Evolutionary conservation across 1,140 invertebrate species (phyloP), one percentile per base, ranked within the genome.

Genomic region (Notospermus geniculatus): DNA sequence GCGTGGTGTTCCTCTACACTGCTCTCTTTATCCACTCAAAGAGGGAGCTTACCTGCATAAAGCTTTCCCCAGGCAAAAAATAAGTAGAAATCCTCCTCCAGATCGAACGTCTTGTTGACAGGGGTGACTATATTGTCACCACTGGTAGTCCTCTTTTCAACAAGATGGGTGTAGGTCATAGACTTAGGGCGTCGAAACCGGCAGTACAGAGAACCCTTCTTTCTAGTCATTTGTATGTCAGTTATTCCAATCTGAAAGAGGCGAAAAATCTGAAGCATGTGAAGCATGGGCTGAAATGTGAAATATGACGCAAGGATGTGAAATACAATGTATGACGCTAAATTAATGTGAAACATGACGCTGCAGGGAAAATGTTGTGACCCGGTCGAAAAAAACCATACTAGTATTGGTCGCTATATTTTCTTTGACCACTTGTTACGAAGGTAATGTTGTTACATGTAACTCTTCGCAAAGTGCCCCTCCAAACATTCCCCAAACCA

Each of bases 51-150:
- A 68, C 69, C 36, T 30, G 23, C 41, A 55, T 67, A 65, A 0
- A 55, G 57, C 19, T 61, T 32, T 17, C 91, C 91, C 63, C 87
- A 80, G 17, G 90, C 90, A 0, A 93, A 68, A 45, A 94, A 84
- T 36, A 93, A 84, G 76, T 90, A 92, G 62, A 85, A 85, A 4
- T 86, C 85, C 43, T 86, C 86, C 15, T 84, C 84, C 60, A 94
- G 82, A 82, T 94, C 88, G 71, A 88, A 93, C 2, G 76, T 83
- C 59, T 79, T 15, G 25, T 52, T 58, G 17, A 46, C 30, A 4
- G 53, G 13, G 46, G 27, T 2, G 29, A 9, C 9, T 32, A n/a
- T 13, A 2, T 19, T 15, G 32, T 36, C 32, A 36, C 32, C 32
- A 15, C 5, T 36, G 4, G 32, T 22, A 1, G 50, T 27, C 23